Percentiles rank a stretch among this genome's conserved stretches.
These are phyloP conservation scores for Erebia palarica DNA, from an alignment of 2,888 invertebrate species.

Conservation along the genomic window DNA sequence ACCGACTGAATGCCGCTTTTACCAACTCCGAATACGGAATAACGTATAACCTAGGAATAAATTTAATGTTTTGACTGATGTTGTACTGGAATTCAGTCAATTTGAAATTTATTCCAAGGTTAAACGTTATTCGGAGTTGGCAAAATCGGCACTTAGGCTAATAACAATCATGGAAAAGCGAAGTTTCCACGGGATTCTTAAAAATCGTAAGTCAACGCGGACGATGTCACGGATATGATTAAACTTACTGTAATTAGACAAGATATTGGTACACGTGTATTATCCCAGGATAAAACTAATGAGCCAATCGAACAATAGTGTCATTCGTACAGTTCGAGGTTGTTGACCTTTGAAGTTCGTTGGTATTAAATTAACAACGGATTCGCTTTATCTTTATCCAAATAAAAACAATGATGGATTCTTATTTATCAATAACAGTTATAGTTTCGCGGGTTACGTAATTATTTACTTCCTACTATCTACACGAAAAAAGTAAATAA, in stretches of 20 bases:
- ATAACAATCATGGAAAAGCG: no score
- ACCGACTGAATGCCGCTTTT: no score
- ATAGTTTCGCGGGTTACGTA: slow-evolving; percentile 42
- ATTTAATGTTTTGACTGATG: no score
- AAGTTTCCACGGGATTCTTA: no score
- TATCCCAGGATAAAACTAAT: slow-evolving; percentile 5
- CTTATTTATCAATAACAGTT: slow-evolving; percentile 45
- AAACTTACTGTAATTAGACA: neutral
- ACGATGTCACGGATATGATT: no score
- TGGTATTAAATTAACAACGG: slow-evolving; percentile 17
- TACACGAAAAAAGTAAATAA: slow-evolving; percentile 12
- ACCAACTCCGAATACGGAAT: no score
- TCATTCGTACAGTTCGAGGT: slow-evolving; percentile 16
- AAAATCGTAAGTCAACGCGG: no score
- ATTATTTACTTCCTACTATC: slow-evolving; percentile 52
- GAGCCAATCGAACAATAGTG: slow-evolving; percentile 6
- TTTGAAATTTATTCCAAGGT: no score
- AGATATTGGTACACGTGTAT: slow-evolving; percentile 5
- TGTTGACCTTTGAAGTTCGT: slow-evolving; percentile 18
- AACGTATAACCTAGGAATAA: no score
- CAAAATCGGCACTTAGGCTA: no score
- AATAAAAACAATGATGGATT: slow-evolving; percentile 46
- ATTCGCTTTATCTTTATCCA: slow-evolving; percentile 32
- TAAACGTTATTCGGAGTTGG: no score
- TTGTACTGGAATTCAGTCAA: no score